Percentiles rank a stretch among this genome's conserved stretches.
Conservation (phyloP, 2,888 invertebrate species). For the Perizoma flavofasciatum region DNA sequence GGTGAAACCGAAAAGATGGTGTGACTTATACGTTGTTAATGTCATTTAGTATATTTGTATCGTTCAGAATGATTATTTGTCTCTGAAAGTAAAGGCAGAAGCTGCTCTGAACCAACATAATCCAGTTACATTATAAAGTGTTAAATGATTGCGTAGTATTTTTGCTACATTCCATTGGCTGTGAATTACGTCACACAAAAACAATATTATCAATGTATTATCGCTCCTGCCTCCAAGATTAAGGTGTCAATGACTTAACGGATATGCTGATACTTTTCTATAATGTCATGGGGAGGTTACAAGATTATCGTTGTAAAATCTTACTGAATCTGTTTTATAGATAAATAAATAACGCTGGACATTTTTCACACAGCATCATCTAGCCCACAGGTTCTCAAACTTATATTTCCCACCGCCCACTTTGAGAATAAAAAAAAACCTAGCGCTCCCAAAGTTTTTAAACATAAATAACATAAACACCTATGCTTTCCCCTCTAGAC, state of each 20-base stretch:
- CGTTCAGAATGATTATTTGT: too few species aligned
- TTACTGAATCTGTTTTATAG: conserved; percentile 6
- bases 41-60: not conserved
- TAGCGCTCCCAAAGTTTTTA: too few species aligned
- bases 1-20: too few species aligned
- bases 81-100: not conserved
- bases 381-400: too few species aligned
- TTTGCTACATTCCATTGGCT: conserved; percentile 16
- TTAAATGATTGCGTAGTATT: conserved; percentile 15
- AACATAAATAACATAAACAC: too few species aligned
- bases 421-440: too few species aligned
- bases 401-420: too few species aligned
- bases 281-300: conserved; percentile 46
- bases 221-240: conserved; percentile 40
- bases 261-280: conserved; percentile 31
- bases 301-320: conserved; percentile 34
- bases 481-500: too few species aligned
- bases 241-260: conserved; percentile 46
- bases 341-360: too few species aligned
- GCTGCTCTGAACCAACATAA: not conserved
- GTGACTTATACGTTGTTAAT: too few species aligned
- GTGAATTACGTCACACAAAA: conserved; percentile 27
- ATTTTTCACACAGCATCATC: too few species aligned
- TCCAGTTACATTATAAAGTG: not conserved
- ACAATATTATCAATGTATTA: conserved; percentile 38